A percentile compares a stretch with the other conserved stretches of the same genome.
phyloP scores from a whole-genome alignment of 2,113 vertebrate species.

The Eulemur macaco region DNA sequence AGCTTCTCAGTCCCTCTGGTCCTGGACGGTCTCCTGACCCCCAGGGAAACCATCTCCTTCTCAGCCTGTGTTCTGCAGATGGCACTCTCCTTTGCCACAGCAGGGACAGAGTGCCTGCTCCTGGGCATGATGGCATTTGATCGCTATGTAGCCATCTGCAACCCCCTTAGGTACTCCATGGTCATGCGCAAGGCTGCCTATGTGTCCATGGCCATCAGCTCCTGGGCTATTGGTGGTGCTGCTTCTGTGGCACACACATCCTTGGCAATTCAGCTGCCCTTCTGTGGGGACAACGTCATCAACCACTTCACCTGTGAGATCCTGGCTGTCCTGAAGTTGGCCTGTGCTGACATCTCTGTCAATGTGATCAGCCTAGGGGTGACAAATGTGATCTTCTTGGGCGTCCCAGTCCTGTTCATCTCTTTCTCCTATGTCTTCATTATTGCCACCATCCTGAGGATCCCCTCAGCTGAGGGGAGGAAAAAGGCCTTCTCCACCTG shows the following conservation, averaged over 20 bases:
- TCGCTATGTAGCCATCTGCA: conserved; percentile 42
- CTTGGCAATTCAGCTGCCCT: neutral
- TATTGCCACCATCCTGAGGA: conserved; percentile 44
- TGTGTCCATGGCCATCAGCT: neutral
- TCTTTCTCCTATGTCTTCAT: conserved; percentile 46
- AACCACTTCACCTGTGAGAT: conserved; percentile 45
- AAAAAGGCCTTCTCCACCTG: conserved; percentile 56
- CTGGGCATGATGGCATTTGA: conserved; percentile 55
- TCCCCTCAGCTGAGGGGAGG: conserved; percentile 26
- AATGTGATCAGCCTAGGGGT: conserved; percentile 4
- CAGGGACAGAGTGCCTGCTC: neutral
- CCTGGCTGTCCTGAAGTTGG: conserved; percentile 39
- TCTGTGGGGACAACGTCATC: neutral
- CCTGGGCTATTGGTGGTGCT: neutral
- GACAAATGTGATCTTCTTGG: neutral
- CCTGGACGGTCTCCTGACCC: neutral
- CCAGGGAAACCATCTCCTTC: conserved; percentile 3
- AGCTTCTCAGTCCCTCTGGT: neutral
- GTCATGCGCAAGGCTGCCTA: conserved; percentile 48
- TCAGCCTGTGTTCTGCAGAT: conserved; percentile 39
- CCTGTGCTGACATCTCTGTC: conserved; percentile 48
- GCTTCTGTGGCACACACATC: neutral
- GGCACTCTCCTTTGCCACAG: conserved; percentile 38
- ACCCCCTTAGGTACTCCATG: conserved; percentile 15
- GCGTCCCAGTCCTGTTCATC: neutral